Evolutionary conservation across 2,113 vertebrate genomes (phyloP), one percentile per base, ranked within the genome.

Genomic region (Macroglossus sobrinus): DNA sequence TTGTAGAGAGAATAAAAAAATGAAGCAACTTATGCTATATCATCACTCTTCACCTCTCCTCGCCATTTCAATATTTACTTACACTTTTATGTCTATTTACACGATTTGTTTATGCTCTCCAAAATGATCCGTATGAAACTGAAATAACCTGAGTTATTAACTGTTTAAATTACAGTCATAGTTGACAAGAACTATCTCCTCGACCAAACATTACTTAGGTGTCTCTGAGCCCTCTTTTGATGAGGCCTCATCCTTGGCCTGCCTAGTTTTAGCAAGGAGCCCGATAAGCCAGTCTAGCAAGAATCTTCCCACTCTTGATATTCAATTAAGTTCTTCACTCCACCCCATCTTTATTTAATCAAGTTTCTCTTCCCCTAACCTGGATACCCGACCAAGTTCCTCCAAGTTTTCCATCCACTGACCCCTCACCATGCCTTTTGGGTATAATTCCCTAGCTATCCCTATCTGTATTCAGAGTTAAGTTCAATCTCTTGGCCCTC

Each of bases 371-470:
- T 53, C n/a, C 40, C 53, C 21, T 10, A 80, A 40, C 38, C 30
- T 89, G 71, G 45, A 74, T 7, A 35, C 24, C 40, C 74, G 59
- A 45, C 19, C 78, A 55, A 86, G 9, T 53, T 15, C 24, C 10
- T 81, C 35, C 24, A 24, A 40, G 59, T 35, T 53, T 59, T 30
- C 66, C 24, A 55, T 18, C 30, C 45, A 21, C 6, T 22, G 40
- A 50, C 7, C 11, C 24, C 35, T 33, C 40, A 45, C 24, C 30
- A 19, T 1, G 19, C 24, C 40, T 33, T 4, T 26, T 9, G 13
- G 9, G 13, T 53, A 1, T 6, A 22, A 72, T 50, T 28, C 11
- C 1, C n/a, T 30, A n/a, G 4, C 18, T 45, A 1, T 33, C 4
- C n/a, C 28, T 89, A 47, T 24, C 26, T 22, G 50, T 22, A 18